Base-by-base conservation (phyloP, 2,888 invertebrate species). In the Tenthredo scrophulariae region DNA sequence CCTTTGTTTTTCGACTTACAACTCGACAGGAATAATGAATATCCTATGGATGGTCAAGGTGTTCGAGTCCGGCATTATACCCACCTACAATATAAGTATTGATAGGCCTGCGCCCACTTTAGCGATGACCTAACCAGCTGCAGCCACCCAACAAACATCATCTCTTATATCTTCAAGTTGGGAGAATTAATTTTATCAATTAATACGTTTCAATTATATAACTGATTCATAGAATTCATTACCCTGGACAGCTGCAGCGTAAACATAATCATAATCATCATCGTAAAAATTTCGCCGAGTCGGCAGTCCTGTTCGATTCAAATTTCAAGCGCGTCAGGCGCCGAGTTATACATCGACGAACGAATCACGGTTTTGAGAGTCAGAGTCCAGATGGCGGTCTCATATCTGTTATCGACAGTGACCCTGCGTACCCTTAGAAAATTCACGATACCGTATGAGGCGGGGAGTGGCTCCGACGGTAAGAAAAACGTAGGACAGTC, bases 71-170 rank as follows among this genome's bases (percentile, higher is more conserved):
- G 0, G 50, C 26, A 6, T 77, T 13, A 43, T 74, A 43, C 26
- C n/a, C 43, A 74, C 43, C 40, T 43, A 74, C 10, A 40, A 43
- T 26, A 74, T 15, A 74, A 74, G 74, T 26, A 22, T 74, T 26
- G 74, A 50, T 54, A 29, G 5, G 26, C n/a, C 43, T 33, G 50
- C 77, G 77, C 77, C 77, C 50, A 77, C 77, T 54, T 54, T 9
- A 77, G 77, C n/a, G 77, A 77, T 77, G 77, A 77, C 10, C 77
- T 77, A 77, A 77, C 77, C 77, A 77, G 50, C 50, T 50, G 54
- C 77, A 33, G 77, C 9, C 18, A n/a, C 29, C 15, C 18, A 33
- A 46, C 18, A 54, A 54, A 50, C 43, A 43, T 9, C 75, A 29
- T 15, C 22, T 50, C n/a, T 26, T 7, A 4, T 7, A 4, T 26